phyloP scores from a whole-genome alignment of 2,113 vertebrate genomes.

The Trochalopteron elliotii region DNA sequence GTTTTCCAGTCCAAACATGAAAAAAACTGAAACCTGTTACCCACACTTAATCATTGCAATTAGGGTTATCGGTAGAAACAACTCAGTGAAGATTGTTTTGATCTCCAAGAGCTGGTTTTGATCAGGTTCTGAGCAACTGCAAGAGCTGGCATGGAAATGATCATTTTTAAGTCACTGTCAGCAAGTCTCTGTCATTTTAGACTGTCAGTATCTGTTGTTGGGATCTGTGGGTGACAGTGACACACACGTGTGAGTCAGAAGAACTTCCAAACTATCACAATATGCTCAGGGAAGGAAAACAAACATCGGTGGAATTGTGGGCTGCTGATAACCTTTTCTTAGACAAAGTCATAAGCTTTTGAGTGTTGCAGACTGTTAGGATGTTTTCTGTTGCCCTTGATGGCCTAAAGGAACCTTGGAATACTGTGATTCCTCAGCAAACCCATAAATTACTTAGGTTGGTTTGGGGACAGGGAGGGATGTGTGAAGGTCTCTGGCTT shows the following conservation, averaged over 20 bases:
- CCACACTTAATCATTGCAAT: neutral
- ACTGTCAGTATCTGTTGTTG: conserved; percentile 45
- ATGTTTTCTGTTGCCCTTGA: neutral
- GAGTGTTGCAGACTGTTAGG: neutral
- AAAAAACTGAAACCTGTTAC: neutral
- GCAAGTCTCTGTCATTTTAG: conserved; percentile 47
- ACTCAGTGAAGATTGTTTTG: neutral
- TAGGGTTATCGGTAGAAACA: neutral
- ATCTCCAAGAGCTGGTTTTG: conserved; percentile 10
- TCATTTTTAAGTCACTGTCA: conserved; percentile 21
- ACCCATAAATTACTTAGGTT: neutral
- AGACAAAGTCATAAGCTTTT: neutral
- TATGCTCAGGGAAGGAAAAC: conserved; percentile 37
- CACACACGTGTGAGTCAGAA: conserved; percentile 51
- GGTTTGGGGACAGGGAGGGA: neutral
- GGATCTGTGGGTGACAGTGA: conserved; percentile 63
- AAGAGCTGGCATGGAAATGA: conserved; percentile 17
- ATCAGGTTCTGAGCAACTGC: neutral
- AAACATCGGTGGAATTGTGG: conserved; percentile 26
- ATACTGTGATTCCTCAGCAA: neutral
- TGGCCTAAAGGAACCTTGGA: neutral
- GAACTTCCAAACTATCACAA: conserved; percentile 6
- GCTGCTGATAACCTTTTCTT: conserved; percentile 47
- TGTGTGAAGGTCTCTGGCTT: neutral
- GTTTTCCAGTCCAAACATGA: neutral